These are phyloP conservation scores for Diorhabda carinulata DNA, from an alignment of 1,140 invertebrate genomes.

Conservation along the genomic window DNA sequence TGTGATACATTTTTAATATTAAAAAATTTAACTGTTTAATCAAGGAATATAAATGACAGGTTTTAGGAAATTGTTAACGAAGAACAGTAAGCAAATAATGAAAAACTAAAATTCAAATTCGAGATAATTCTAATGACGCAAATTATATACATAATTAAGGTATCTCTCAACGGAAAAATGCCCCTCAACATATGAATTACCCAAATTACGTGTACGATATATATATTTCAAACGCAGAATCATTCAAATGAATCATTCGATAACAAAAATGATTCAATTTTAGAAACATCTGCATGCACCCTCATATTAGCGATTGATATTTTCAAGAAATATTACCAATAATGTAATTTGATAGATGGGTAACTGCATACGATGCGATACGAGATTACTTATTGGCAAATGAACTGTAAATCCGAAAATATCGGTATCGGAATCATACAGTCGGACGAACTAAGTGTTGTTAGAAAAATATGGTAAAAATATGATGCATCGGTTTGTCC, in stretches of 20 bases:
- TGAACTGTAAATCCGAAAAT: constrained; percentile 25
- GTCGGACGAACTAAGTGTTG: neutral
- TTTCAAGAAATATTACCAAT: constrained; percentile 21
- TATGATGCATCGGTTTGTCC: neutral
- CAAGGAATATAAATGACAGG: too few relatives aligned
- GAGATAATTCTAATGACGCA: too few relatives aligned
- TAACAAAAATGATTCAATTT: constrained; percentile 14
- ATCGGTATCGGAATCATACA: constrained; percentile 1
- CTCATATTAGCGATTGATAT: constrained; percentile 13
- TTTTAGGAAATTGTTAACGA: too few relatives aligned
- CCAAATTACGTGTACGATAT: neutral
- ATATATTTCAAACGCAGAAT: neutral
- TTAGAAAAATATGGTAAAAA: neutral
- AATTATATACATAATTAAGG: too few relatives aligned
- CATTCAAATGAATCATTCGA: constrained; percentile 10
- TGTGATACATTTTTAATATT: too few relatives aligned
- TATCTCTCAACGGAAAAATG: too few relatives aligned
- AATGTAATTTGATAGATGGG: constrained; percentile 32
- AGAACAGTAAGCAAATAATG: too few relatives aligned
- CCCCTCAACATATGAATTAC: too few relatives aligned
- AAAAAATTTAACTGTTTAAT: too few relatives aligned
- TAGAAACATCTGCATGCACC: constrained; percentile 19
- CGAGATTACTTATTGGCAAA: constrained; percentile 24
- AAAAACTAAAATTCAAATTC: too few relatives aligned
- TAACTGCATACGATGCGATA: constrained; percentile 27